phyloP scores from a whole-genome alignment of 1,140 invertebrate genomes.

The Leptinotarsa defecta region DNA sequence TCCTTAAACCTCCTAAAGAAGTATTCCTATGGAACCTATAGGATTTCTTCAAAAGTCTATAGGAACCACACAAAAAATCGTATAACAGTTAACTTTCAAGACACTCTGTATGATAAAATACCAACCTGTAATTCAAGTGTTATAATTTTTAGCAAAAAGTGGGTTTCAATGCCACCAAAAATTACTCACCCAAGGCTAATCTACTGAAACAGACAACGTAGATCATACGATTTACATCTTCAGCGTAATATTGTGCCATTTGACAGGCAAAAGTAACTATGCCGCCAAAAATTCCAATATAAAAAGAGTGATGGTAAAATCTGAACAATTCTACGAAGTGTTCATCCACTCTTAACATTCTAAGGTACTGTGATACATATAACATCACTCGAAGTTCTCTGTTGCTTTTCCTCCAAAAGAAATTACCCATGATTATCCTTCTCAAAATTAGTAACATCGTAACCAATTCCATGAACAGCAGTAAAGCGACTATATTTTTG shows the following conservation, averaged over 20 bases:
- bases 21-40: no score
- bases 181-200: neutral
- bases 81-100: no score
- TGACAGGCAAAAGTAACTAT: neutral
- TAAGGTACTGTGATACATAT: neutral
- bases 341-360: neutral
- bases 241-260: slow-evolving; percentile 7
- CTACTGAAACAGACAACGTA: slow-evolving; percentile 5
- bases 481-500: no score
- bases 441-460: neutral
- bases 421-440: slow-evolving; percentile 2
- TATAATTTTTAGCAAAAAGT: no score
- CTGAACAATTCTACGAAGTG: neutral
- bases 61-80: no score
- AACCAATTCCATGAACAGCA: neutral
- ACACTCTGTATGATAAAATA: no score
- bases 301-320: neutral
- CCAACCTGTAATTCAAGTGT: no score
- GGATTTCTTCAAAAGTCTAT: no score
- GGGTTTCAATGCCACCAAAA: no score
- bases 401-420: slow-evolving; percentile 5
- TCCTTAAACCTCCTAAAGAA: no score
- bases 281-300: neutral
- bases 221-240: neutral
- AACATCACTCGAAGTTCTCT: slow-evolving; percentile 10